Conservation (phyloP, 2,113 vertebrate species). For the Psophia crepitans region DNA sequence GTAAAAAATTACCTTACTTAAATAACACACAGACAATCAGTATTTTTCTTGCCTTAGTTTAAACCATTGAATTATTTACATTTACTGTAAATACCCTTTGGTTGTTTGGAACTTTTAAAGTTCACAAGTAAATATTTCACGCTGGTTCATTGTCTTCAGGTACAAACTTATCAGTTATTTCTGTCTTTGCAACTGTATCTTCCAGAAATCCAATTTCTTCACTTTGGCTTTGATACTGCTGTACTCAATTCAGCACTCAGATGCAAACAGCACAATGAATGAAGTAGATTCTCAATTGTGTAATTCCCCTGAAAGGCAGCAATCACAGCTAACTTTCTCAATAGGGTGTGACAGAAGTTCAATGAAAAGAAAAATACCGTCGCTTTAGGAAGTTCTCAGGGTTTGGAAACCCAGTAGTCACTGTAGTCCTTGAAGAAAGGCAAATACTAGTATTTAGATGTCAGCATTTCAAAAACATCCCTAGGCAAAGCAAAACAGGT, state of each 20-base stretch:
- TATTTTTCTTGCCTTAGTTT: not conserved
- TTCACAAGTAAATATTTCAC: not conserved
- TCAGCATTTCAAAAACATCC: not conserved
- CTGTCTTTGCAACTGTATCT: not conserved
- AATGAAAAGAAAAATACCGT: constrained; percentile 29
- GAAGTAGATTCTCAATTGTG: not conserved
- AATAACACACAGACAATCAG: not conserved
- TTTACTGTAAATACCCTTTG: not conserved
- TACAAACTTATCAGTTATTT: not conserved
- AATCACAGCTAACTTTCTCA: constrained; percentile 43
- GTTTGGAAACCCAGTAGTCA: not conserved
- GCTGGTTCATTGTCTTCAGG: not conserved
- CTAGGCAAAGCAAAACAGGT: not conserved
- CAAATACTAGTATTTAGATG: not conserved
- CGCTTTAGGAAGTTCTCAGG: not conserved
- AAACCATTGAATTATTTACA: not conserved
- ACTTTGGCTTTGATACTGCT: not conserved
- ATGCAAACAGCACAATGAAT: not conserved
- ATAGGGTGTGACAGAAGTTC: constrained; percentile 9
- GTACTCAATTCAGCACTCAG: not conserved
- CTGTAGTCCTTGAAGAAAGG: not conserved
- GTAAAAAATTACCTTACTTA: not conserved
- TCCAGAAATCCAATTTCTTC: not conserved
- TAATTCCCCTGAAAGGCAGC: not conserved
- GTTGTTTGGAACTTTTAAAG: not conserved